Conservation (phyloP, 1,140 invertebrate genomes). For the Papilio machaon region DNA sequence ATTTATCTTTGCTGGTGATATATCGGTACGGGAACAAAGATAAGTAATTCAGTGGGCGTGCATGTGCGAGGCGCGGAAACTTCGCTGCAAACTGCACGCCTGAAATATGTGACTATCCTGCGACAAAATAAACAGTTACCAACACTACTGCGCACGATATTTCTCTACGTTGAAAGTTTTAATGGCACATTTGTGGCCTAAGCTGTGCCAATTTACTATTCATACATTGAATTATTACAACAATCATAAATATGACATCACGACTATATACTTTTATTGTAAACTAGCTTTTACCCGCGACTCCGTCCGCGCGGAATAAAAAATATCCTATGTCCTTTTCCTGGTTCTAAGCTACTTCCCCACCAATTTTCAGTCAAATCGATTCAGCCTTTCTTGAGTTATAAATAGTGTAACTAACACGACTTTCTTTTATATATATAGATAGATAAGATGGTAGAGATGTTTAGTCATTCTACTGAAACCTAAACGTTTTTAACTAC, state of each 20-base stretch:
- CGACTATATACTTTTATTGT: background rate
- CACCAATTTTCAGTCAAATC: no score
- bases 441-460: no score
- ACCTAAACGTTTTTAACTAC: background rate
- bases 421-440: no score
- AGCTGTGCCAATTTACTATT: slow-evolving; percentile 21
- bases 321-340: no score
- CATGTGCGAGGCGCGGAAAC: slow-evolving; percentile 21
- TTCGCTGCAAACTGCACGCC: slow-evolving; percentile 20
- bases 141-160: background rate
- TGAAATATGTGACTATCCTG: slow-evolving; percentile 34
- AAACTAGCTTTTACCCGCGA: no score
- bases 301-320: no score
- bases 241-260: background rate
- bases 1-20: slow-evolving; percentile 26
- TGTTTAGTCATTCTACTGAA: background rate
- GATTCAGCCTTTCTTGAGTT: no score
- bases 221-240: background rate
- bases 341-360: no score
- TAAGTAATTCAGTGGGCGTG: slow-evolving; percentile 37
- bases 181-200: slow-evolving; percentile 29
- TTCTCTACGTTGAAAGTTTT: slow-evolving; percentile 20
- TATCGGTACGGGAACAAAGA: slow-evolving; percentile 28
- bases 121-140: slow-evolving; percentile 33
- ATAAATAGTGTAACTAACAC: no score